phyloP scores from a whole-genome alignment of 2,797 vertebrate genomes.

The Pygocentrus nattereri region DNA sequence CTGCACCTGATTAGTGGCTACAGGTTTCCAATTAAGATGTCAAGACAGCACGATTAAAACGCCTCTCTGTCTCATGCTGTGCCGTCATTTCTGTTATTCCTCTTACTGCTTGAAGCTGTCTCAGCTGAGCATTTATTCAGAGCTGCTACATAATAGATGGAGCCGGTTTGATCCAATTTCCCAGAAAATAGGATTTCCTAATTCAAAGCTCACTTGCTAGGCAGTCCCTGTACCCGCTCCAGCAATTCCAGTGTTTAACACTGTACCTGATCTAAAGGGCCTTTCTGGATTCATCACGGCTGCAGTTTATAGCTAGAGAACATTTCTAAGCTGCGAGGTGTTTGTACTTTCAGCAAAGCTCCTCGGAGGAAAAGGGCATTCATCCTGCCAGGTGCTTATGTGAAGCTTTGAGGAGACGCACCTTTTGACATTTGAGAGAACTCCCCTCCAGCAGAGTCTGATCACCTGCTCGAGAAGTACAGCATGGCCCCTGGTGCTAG shows the following conservation, averaged over 20 bases:
- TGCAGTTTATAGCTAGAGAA: neutral
- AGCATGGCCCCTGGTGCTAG: neutral
- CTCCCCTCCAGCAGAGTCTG: neutral
- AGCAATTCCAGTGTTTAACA: neutral
- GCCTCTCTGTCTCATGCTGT: neutral
- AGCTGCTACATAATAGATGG: slow-evolving; percentile 9
- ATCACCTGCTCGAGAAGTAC: neutral
- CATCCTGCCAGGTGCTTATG: slow-evolving; percentile 18
- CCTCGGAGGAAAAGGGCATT: slow-evolving; percentile 16
- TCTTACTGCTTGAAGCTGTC: too few species aligned
- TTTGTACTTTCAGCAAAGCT: slow-evolving; percentile 15
- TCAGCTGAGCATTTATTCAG: neutral
- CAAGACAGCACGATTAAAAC: neutral
- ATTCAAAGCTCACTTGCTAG: neutral
- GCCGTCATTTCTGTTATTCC: neutral
- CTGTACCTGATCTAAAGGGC: too few species aligned
- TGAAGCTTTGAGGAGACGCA: slow-evolving; percentile 21
- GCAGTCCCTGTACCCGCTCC: neutral
- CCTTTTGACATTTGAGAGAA: slow-evolving; percentile 48
- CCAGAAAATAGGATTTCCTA: slow-evolving; percentile 7
- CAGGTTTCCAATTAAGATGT: slow-evolving; percentile 16
- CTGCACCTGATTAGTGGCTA: neutral
- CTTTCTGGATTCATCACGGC: neutral
- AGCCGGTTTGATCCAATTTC: slow-evolving; percentile 5
- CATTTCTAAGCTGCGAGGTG: neutral